A percentile compares a stretch with the other conserved stretches of the same genome.
Evolutionary conservation across 2,888 invertebrate species (phyloP).

Genomic region (Thecophora atra): DNA sequence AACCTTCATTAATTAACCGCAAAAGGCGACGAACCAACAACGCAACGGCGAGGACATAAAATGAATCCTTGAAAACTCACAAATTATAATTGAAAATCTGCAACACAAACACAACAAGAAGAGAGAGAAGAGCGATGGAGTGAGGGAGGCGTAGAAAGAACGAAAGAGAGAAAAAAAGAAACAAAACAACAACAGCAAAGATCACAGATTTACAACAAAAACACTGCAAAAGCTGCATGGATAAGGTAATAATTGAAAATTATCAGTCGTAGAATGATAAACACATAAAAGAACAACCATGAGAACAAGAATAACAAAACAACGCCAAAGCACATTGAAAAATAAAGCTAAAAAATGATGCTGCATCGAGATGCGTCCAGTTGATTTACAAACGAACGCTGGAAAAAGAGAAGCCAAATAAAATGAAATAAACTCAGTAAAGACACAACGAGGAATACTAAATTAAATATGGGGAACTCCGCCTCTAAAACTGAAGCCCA

Average conservation of each 20-base stretch:
- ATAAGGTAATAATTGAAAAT: background rate
- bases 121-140: slow-evolving; percentile 40
- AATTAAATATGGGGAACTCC: slow-evolving; percentile 4
- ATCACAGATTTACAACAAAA: slow-evolving; percentile 19
- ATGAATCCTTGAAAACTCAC: slow-evolving; percentile 41
- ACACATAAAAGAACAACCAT: background rate
- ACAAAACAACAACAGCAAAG: background rate
- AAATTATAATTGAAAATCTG: slow-evolving; percentile 37
- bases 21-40: slow-evolving; percentile 40
- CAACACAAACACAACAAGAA: slow-evolving; percentile 34
- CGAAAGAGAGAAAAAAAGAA: slow-evolving; percentile 25
- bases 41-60: slow-evolving; percentile 42
- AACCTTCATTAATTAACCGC: slow-evolving; percentile 49
- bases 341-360: background rate
- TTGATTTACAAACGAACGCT: background rate
- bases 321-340: background rate
- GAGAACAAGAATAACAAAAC: slow-evolving; percentile 15
- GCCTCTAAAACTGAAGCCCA: background rate
- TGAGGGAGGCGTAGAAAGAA: slow-evolving; percentile 37
- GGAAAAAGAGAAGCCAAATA: background rate
- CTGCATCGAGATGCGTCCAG: background rate
- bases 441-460: background rate
- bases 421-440: background rate
- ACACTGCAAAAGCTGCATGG: slow-evolving; percentile 1
- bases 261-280: background rate